A percentile compares a stretch with the other conserved stretches of the same genome.
Conservation (phyloP, 2,113 vertebrate genomes). For the Tyrannus savana region DNA sequence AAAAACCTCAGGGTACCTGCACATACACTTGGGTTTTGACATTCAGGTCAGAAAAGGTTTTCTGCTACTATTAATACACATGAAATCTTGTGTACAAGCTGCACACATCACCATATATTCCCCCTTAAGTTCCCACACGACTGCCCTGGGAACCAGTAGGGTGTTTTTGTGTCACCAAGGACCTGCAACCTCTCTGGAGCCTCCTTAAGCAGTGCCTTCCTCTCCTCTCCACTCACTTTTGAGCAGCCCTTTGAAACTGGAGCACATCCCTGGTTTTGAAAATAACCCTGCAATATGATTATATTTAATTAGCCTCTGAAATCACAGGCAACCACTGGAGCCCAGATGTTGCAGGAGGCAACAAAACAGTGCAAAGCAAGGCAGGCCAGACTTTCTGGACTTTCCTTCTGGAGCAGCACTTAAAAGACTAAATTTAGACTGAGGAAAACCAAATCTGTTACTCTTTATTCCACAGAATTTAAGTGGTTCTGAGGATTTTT, state of each 20-base stretch:
- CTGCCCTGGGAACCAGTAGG: neutral
- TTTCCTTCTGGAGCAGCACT: neutral
- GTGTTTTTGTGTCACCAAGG: neutral
- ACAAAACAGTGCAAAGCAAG: neutral
- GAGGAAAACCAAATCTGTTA: neutral
- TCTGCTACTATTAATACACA: neutral
- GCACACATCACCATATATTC: neutral
- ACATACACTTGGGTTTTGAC: accelerated
- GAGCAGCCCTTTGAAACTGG: neutral
- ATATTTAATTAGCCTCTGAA: conserved; percentile 11
- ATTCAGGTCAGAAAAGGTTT: neutral
- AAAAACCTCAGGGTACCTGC: neutral
- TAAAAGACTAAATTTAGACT: neutral
- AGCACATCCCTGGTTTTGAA: neutral
- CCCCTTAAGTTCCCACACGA: accelerated
- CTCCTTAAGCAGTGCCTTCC: neutral
- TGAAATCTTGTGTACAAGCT: neutral
- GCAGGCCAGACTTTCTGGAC: neutral
- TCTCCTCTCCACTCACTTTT: neutral
- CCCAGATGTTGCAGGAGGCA: conserved; percentile 1
- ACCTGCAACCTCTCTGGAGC: neutral
- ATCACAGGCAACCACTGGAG: neutral
- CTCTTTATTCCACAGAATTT: neutral
- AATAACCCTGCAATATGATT: neutral
- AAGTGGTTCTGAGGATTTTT: neutral